phyloP scores from a whole-genome alignment of 2,113 vertebrate species.

The Crotalus horridus region DNA sequence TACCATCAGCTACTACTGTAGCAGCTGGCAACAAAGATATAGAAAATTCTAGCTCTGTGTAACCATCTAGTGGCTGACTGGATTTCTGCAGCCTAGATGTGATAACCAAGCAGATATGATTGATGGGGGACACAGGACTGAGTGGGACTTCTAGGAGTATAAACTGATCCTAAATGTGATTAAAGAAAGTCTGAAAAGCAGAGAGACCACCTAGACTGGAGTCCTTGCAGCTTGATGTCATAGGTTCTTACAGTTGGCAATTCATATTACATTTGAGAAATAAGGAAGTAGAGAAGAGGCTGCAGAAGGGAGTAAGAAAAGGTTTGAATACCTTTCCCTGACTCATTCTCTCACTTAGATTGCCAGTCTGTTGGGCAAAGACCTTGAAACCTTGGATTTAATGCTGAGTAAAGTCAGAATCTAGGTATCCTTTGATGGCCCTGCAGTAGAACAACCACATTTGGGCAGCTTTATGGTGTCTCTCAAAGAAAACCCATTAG shows the following conservation, averaged over 20 bases:
- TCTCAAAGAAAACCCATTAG: constrained; percentile 65
- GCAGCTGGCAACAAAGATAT: neutral
- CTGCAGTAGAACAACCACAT: constrained; percentile 7
- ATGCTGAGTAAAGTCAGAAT: neutral
- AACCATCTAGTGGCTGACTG: neutral
- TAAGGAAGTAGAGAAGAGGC: neutral
- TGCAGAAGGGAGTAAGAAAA: neutral
- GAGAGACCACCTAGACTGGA: neutral
- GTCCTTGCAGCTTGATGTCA: neutral
- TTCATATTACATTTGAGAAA: neutral
- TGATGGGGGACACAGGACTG: neutral
- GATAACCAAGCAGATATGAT: neutral
- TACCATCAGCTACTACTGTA: neutral
- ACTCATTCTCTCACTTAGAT: neutral
- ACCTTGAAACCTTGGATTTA: neutral
- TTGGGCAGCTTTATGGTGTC: constrained; percentile 34
- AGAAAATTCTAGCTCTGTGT: neutral
- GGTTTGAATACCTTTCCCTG: neutral
- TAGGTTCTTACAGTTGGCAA: neutral
- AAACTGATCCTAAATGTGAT: neutral
- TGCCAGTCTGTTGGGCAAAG: neutral
- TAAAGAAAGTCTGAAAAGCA: neutral
- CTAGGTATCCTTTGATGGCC: neutral
- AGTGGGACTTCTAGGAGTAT: neutral
- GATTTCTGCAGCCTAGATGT: neutral